Base-by-base conservation (phyloP, 2,113 vertebrate species). In the Seriola aureovittata region DNA sequence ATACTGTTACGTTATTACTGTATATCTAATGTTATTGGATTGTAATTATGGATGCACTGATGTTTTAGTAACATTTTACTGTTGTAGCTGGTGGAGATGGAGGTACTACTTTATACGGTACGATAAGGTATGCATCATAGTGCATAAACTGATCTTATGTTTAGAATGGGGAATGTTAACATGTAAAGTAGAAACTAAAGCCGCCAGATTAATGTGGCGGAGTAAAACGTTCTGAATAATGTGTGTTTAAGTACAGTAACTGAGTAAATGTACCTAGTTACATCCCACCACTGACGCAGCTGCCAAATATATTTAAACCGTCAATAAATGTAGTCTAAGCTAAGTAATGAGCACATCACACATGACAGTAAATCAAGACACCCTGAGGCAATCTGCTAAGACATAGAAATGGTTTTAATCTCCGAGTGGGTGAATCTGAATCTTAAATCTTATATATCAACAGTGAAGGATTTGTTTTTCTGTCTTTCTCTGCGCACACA, bases 361-460 rank as follows among this genome's bases (percentile, higher is more conserved):
- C 58, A 19, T 34, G 25, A 17, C 14, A 42, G 36, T 48, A 57
- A 58, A 71, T 82, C 19, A 66, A 29, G 16, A 58, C n/a, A n/a
- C 3, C 60, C 59, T 0, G 3, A 62, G 42, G 16, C n/a, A 17
- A n/a, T 36, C 9, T 14, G 36, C 10, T n/a, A 17, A 75, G 21
- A 8, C 2, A 13, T 5, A 60, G 17, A 44, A 55, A 74, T 13
- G 0, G 32, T 64, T 71, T 80, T 32, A 14, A n/a, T 46, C 25
- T 71, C 38, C 3, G 5, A 69, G 1, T 17, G 16, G n/a, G 3
- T 68, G 17, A 42, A 50, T 40, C 11, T 66, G 17, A 42, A 59
- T 40, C 11, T 66, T 11, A 23, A 55, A 63, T 69, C 12, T 70
- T 23, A 36, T 52, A 32, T 44, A 60, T 4, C 13, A 25, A 23